Percentiles rank a stretch among this genome's conserved stretches.
These are phyloP conservation scores for Dunckerocampus dactyliophorus DNA, from an alignment of 2,113 vertebrate genomes.

Conservation along the genomic window DNA sequence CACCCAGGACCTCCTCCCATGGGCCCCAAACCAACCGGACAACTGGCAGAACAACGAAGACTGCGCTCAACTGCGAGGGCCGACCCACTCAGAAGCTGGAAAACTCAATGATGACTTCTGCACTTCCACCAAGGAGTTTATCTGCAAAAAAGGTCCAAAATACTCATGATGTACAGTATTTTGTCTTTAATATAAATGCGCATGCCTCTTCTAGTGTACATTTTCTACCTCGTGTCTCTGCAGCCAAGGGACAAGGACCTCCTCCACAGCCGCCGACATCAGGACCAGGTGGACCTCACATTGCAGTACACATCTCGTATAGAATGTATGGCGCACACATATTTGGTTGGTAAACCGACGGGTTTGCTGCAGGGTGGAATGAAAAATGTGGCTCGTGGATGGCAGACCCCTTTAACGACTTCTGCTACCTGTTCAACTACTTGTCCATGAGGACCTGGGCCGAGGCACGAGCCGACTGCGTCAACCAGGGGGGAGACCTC, in stretches of 20 bases:
- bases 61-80: conserved; percentile 60
- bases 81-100: conserved; percentile 33
- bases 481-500: conserved; percentile 74
- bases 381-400: conserved; percentile 73
- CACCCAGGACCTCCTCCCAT: conserved; percentile 60
- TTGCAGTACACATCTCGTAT: neutral
- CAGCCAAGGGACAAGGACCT: conserved; percentile 71
- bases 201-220: neutral
- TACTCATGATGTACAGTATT: neutral
- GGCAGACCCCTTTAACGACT: conserved; percentile 70
- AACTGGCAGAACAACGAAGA: conserved; percentile 70
- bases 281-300: conserved; percentile 63
- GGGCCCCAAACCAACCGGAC: conserved; percentile 65
- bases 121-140: conserved; percentile 45
- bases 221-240: neutral
- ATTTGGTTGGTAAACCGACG: neutral
- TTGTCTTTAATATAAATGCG: neutral
- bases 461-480: conserved; percentile 71
- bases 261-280: conserved; percentile 69
- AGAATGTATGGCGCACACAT: no score
- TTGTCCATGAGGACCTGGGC: conserved; percentile 69
- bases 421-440: conserved; percentile 72
- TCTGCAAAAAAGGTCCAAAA: conserved; percentile 72
- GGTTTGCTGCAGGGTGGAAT: conserved; percentile 67
- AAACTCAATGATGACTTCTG: conserved; percentile 67